These are phyloP conservation scores for Tenebrosternarchus preto DNA, from an alignment of 2,113 vertebrate species.

Conservation along the genomic window DNA sequence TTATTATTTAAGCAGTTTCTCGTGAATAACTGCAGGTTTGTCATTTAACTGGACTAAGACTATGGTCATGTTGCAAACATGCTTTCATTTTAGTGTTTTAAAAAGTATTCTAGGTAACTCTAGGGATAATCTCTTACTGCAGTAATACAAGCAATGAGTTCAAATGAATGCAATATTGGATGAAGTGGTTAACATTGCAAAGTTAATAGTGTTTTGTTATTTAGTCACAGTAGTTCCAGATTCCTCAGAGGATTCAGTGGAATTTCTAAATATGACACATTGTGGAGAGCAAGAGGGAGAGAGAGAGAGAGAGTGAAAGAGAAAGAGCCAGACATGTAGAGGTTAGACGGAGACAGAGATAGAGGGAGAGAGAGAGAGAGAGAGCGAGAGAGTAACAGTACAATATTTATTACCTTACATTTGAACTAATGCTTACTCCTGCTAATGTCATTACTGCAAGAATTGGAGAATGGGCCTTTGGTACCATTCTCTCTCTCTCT, in stretches of 20 bases:
- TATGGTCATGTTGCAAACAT: background rate
- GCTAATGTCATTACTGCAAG: slow-evolving; percentile 37
- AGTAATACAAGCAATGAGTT: background rate
- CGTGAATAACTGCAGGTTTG: background rate
- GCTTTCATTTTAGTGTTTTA: background rate
- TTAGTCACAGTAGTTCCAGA: background rate
- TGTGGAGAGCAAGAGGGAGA: background rate
- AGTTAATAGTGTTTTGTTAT: background rate
- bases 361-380: background rate
- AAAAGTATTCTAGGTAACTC: background rate
- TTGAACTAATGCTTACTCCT: background rate
- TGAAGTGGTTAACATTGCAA: background rate
- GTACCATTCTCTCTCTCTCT: too few species aligned
- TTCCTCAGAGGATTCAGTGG: background rate
- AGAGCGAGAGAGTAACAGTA: background rate
- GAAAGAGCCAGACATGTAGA: too few species aligned
- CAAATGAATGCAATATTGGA: background rate
- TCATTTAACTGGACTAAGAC: background rate
- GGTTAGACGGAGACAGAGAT: background rate
- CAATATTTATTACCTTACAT: background rate
- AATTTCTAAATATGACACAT: slow-evolving; percentile 7
- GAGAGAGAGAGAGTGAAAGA: background rate
- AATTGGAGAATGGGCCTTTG: slow-evolving; percentile 36
- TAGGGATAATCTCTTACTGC: too few species aligned
- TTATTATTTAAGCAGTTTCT: background rate